Evolutionary conservation across 1,140 invertebrate species (phyloP), one percentile per base, ranked within the genome.

Genomic region (Pygmarrhopalites habei): DNA sequence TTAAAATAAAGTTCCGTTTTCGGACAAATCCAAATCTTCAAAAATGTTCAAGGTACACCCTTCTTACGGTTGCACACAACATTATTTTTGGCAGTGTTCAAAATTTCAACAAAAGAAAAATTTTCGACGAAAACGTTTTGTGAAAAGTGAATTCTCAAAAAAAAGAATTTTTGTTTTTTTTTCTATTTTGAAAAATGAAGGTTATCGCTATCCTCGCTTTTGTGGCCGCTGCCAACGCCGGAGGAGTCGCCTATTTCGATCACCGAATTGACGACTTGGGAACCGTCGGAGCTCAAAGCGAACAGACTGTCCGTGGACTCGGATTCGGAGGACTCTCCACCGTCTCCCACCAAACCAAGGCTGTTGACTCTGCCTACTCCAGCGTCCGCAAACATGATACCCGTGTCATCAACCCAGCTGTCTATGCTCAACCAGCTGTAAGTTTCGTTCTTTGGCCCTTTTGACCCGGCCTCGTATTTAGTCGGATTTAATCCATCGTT

Each of bases 301-400:
- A 60, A 44, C 47, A 49, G 5, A 60, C 58, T 10, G 41, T 60
- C 26, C 43, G 58, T 35, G 58, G 58, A 51, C 41, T 60, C 5
- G 58, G 58, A 49, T 52, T 46, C 26, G 44, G 44, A 15, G 58
- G 58, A 51, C 46, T 51, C 44, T 19, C 19, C 19, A 49, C 58
- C 26, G 58, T 60, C 19, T 30, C 25, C 29, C 58, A 60, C 39
- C 43, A 60, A 26, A 25, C 44, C 46, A 60, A 60, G 39, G 10
- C 44, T n/a, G 79, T 86, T 57, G 80, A 83, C 67, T 85, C 83
- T 1, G 83, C 85, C 3, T 86, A 82, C 77, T 85, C 83, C 29
- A 84, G 81, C 71, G 81, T 82, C 30, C 81, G 81, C 71, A 83
- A 83, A 70, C 74, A 80, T 29, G 82, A 85, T 66, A 78, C 84